phyloP scores from a whole-genome alignment of 2,888 invertebrate species.

The Leptura quadrifasciata region DNA sequence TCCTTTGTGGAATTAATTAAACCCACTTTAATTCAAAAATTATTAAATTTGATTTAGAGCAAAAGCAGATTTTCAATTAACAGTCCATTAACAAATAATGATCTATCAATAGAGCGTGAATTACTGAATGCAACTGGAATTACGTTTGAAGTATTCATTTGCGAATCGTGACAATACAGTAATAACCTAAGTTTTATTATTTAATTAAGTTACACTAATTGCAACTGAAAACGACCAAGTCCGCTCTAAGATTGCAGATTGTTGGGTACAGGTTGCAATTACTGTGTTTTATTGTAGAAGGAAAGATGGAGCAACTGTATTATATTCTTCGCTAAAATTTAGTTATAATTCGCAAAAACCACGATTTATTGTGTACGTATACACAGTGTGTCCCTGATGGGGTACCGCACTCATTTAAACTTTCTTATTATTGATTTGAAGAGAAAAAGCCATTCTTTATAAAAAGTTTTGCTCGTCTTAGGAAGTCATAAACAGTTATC shows the following conservation, averaged over 20 bases:
- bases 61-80: conserved; percentile 54
- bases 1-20: conserved; percentile 35
- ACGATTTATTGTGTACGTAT: no score
- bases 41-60: conserved; percentile 48
- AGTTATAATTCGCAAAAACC: no score
- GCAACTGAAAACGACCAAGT: conserved; percentile 20
- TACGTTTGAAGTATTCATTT: conserved; percentile 56
- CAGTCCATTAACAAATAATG: conserved; percentile 57
- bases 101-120: conserved; percentile 56
- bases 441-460: no score
- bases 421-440: no score
- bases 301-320: neutral
- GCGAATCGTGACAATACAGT: conserved; percentile 53
- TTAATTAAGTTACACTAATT: conserved; percentile 49
- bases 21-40: conserved; percentile 35
- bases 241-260: conserved; percentile 1
- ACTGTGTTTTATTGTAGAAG: neutral
- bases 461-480: no score
- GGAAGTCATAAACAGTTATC: no score
- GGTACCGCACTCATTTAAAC: no score
- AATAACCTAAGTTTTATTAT: conserved; percentile 55
- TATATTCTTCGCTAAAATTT: no score
- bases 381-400: no score
- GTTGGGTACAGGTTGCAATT: neutral
- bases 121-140: conserved; percentile 53